Evolutionary conservation across 2,113 vertebrate species (phyloP), one percentile per base, ranked within the genome.

Genomic region (Oryzias javanicus): DNA sequence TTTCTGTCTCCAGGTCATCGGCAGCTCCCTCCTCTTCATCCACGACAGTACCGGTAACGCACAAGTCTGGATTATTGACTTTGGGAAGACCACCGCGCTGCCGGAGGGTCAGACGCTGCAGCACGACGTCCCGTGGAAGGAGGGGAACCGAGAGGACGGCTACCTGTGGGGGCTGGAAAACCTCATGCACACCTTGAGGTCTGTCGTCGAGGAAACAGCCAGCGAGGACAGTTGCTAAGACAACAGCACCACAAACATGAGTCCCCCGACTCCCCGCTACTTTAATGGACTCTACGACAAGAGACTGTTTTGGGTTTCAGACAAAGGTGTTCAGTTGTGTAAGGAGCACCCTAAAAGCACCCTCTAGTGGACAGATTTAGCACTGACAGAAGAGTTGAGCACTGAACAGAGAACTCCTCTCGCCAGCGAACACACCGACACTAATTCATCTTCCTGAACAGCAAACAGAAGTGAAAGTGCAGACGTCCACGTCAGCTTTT

Each of bases 51-150:
- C 85, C 14, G 92, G 93, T 53, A 93, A 87, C 2, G 95, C 94
- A 0, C 91, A 97, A 4, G 92, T 99, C 49, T 98, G 97, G 97
- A 93, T 99, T 59, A 99, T 99, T 5, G 97, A 99, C 90, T 99
- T 99, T 81, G 97, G 97, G 49, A 99, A 95, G 88, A 99, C 97
- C 52, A 98, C 93, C 0, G 89, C 87, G 19, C 88, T 99, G 16
- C 93, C 93, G 0, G 93, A 95, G 12, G 96, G 93, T 78, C 92
- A 95, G 80, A 94, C 65, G 15, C 84, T 99, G 77, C 91, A 93
- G 74, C 97, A 99, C 75, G 84, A 91, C 62, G 81, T 93, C 57
- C 91, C 93, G 53, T 99, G 97, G 97, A 88, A 95, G 76, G 96
- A 98, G 80, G 97, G 97, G 67, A 99, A 98, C 87, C 92, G 94